phyloP scores from a whole-genome alignment of 2,113 vertebrate species.

The Xiphorhynchus elegans region DNA sequence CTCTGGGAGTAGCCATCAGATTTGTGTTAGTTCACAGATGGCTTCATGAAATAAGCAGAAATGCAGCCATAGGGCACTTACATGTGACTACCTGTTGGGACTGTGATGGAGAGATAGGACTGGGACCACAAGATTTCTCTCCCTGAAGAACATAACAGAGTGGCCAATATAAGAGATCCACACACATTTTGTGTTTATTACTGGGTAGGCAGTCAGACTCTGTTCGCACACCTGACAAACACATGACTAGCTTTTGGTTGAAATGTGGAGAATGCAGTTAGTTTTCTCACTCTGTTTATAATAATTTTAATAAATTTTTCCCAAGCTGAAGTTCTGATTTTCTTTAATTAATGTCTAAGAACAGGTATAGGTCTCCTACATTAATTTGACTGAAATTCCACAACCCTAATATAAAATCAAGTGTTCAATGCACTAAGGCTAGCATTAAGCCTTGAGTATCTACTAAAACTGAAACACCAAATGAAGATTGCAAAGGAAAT shows the following conservation, averaged over 20 bases:
- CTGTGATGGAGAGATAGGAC: background rate
- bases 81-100: background rate
- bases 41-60: background rate
- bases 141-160: background rate
- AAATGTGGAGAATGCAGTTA: background rate
- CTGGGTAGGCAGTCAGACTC: background rate
- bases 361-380: background rate
- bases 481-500: background rate
- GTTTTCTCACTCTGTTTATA: background rate
- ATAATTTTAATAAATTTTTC: background rate
- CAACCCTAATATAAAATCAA: background rate
- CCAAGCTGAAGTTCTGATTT: background rate
- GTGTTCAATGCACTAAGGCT: background rate
- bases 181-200: background rate
- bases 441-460: background rate
- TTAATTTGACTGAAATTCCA: background rate
- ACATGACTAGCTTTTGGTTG: background rate
- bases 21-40: background rate
- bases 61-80: background rate
- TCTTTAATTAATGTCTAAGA: background rate
- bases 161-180: rapidly evolving
- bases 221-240: background rate
- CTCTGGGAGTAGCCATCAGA: background rate
- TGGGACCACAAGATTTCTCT: background rate
- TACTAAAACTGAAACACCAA: background rate